phyloP scores from a whole-genome alignment of 2,113 vertebrate genomes.

The Telmatochromis bifrenatus region DNA sequence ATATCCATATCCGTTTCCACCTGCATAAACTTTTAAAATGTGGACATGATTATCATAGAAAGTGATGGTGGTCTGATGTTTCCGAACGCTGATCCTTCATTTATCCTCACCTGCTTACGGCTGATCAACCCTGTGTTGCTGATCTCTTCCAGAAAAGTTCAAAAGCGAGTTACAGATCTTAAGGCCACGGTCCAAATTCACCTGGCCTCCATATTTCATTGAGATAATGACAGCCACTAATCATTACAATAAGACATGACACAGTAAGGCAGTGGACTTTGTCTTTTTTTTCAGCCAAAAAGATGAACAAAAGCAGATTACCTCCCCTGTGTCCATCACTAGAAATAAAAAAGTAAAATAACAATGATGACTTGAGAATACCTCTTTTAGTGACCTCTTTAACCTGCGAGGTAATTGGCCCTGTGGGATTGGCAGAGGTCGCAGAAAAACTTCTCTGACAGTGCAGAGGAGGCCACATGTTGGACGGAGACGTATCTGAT shows the following conservation, averaged over 20 bases:
- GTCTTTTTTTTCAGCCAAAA: neutral
- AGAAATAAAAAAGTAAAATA: neutral
- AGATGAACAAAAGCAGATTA: neutral
- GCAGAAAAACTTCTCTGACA: neutral
- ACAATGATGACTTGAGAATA: constrained; percentile 17
- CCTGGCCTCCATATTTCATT: neutral
- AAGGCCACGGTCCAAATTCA: neutral
- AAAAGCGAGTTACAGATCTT: neutral
- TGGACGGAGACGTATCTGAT: neutral
- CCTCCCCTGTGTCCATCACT: neutral
- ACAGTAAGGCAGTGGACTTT: neutral
- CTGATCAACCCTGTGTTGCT: neutral
- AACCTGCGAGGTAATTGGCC: constrained; percentile 22
- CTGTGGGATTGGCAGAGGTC: neutral
- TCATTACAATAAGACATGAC: constrained; percentile 19
- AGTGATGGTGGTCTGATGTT: neutral
- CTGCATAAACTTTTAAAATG: constrained; percentile 34
- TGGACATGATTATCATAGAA: constrained; percentile 14
- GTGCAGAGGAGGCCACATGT: neutral
- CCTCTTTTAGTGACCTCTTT: constrained; percentile 17
- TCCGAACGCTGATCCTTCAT: neutral
- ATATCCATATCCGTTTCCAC: neutral
- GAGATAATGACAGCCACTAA: neutral
- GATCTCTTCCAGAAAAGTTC: neutral
- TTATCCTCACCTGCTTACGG: neutral